These are phyloP conservation scores for Ophion ventricosus DNA, from an alignment of 2,888 invertebrate species.

Conservation along the genomic window DNA sequence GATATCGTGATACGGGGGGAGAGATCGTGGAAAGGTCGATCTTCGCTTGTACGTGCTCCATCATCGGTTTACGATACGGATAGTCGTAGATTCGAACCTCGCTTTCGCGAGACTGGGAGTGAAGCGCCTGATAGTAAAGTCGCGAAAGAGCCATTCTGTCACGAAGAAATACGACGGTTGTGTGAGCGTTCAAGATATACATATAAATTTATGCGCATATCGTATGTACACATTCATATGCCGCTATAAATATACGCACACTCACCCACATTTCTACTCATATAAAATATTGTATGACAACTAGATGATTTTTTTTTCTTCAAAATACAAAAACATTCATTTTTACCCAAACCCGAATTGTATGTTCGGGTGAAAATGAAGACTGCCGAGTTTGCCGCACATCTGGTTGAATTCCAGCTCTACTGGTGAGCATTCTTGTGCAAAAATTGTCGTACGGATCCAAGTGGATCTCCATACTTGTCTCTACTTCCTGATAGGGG, in stretches of 20 bases:
- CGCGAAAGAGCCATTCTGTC: constrained; percentile 58
- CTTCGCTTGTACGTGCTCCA: constrained; percentile 63
- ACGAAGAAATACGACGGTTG: constrained; percentile 60
- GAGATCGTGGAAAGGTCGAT: constrained; percentile 56
- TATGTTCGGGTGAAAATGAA: no score
- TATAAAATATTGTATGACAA: neutral
- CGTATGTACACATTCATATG: constrained; percentile 1
- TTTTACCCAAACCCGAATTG: neutral
- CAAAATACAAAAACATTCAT: neutral
- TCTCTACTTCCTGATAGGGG: no score
- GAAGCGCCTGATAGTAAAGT: constrained; percentile 58
- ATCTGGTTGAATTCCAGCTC: no score
- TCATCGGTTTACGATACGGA: constrained; percentile 65
- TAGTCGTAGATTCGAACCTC: constrained; percentile 60
- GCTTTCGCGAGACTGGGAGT: constrained; percentile 1
- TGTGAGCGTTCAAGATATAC: constrained; percentile 34
- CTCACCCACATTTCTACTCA: neutral
- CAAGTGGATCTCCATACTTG: no score
- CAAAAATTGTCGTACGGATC: no score
- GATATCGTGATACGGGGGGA: constrained; percentile 2
- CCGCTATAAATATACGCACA: neutral
- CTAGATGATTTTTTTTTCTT: neutral
- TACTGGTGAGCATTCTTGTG: no score
- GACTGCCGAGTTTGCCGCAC: no score
- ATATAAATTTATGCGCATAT: constrained; percentile 24